Evolutionary conservation across 2,888 invertebrate genomes (phyloP), one percentile per base, ranked within the genome.

Genomic region (Idaea aversata): DNA sequence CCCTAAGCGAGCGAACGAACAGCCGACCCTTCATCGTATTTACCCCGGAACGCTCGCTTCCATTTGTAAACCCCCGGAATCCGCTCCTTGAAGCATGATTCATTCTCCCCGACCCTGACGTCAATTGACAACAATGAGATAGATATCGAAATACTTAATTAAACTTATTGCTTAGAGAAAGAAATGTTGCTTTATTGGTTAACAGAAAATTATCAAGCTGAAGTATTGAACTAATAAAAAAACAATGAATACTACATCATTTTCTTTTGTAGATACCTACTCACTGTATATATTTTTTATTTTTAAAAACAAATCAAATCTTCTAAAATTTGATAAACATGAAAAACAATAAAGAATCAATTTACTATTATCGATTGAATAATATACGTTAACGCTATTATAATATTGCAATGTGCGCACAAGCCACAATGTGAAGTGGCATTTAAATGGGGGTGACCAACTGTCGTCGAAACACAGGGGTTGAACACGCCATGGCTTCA

Each of bases 381-480:
- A 85, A 82, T 80, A 85, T 86, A 86, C 79, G 81, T 84, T 87
- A 86, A 88, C 84, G 79, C 82, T 75, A 84, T 85, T 85, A 84
- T 83, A 80, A 72, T 77, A 81, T 76, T 80, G 86, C 85, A 86
- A 86, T 88, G 88, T 86, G 89, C 88, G 85, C 88, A 86, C 91
- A 90, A 88, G 90, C 91, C 91, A 90, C 90, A 91, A 90, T 89
- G 86, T 90, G 88, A 91, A 92, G 90, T 91, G 88, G 86, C 81
- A 86, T 91, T 90, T 87, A 88, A 87, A 91, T 88, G 85, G 90
- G 91, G 92, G 91, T 90, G 91, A 91, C 93, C 93, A 93, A 93
- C 93, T 93, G 93, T 90, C 93, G 90, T 83, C 84, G 82, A 86
- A 87, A 86, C 80, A 85, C 85, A 83, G 82, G 92, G 91, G 89